Base-by-base conservation (phyloP, 1,140 invertebrate genomes). In the Heliconius nattereri region DNA sequence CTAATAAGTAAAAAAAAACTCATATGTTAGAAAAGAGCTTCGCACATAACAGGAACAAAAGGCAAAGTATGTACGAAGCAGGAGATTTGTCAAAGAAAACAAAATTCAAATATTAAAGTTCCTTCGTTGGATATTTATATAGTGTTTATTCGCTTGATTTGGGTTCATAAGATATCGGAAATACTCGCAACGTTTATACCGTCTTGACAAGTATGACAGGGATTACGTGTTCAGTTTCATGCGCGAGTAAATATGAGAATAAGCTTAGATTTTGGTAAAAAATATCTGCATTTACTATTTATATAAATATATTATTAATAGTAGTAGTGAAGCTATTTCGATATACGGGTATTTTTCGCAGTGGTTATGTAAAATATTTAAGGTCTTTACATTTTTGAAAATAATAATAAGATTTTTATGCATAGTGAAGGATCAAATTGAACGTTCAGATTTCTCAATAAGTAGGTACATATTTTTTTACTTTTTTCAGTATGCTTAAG, bases 221-320 rank as follows among this genome's bases (percentile, higher is more conserved):
- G 79, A 77, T 80, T 80, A 80, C 74, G 79, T 77, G 60, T 81
- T 76, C 54, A 71, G 79, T 71, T 80, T 76, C 75, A 76, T 81
- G 73, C 40, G 57, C 26, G 75, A 77, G 52, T 71, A 71, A 77
- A 77, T 77, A 57, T 35, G 19, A 7, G 52, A 60, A 60, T 35
- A 75, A 66, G 60, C 60, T 66, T 26, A 13, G 60, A n/a, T 26
- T 66, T 26, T 13, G 9, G 11, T 66, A 29, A 66, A 26, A 66
- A 66, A 66, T 66, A 66, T 13, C 23, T 11, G 23, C 23, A 3
- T 66, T 66, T 29, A n/a, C 0, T 26, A 26, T 52, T 52, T 52
- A 52, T 52, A 52, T 52, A 16, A 7, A 16, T 20, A 16, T 52
- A 52, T 52, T 52, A 52, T 52, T 52, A 52, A 19, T 52, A 20